Conservation (phyloP, 1,140 invertebrate species). For the Neodiprion pinetum region DNA sequence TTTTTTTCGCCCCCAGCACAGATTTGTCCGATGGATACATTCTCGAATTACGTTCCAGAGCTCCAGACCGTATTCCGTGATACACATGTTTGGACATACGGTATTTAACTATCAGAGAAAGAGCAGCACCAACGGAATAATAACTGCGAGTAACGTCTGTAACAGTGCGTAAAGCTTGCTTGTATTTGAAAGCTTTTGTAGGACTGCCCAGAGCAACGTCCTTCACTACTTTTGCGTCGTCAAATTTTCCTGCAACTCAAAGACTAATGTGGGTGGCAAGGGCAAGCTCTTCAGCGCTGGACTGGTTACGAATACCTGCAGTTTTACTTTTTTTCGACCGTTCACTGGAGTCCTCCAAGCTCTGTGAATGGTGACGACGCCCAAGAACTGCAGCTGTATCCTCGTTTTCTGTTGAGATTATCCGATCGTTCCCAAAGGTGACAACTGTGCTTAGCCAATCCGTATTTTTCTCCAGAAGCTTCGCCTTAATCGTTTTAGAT, state of each 20-base stretch:
- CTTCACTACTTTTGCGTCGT: slow-evolving; percentile 11
- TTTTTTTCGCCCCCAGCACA: slow-evolving; percentile 31
- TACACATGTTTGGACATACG: slow-evolving; percentile 13
- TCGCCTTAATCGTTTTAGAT: no score
- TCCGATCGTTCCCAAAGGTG: no score
- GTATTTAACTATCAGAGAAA: slow-evolving; percentile 15
- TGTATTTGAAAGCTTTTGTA: slow-evolving; percentile 16
- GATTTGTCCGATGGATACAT: slow-evolving; percentile 22
- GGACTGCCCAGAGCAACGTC: slow-evolving; percentile 17
- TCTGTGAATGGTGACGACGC: background rate
- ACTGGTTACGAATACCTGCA: slow-evolving; percentile 12
- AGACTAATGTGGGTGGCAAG: slow-evolving; percentile 16
- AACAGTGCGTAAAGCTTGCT: slow-evolving; percentile 11
- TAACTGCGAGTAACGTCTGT: background rate
- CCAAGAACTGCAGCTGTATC: background rate
- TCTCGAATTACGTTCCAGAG: slow-evolving; percentile 12
- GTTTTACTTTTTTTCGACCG: slow-evolving; percentile 17
- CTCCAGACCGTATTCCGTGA: slow-evolving; percentile 16
- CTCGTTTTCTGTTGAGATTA: no score
- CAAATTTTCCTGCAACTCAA: slow-evolving; percentile 14
- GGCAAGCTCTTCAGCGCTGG: slow-evolving; percentile 17
- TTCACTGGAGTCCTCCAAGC: slow-evolving; percentile 19
- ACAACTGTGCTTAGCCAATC: no score
- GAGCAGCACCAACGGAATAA: slow-evolving; percentile 16
- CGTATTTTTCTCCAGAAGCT: no score